A percentile compares a stretch with the other conserved stretches of the same genome.
These are phyloP conservation scores for Notoglanidium macrostoma DNA, from an alignment of 2,797 vertebrate genomes.

Conservation along the genomic window DNA sequence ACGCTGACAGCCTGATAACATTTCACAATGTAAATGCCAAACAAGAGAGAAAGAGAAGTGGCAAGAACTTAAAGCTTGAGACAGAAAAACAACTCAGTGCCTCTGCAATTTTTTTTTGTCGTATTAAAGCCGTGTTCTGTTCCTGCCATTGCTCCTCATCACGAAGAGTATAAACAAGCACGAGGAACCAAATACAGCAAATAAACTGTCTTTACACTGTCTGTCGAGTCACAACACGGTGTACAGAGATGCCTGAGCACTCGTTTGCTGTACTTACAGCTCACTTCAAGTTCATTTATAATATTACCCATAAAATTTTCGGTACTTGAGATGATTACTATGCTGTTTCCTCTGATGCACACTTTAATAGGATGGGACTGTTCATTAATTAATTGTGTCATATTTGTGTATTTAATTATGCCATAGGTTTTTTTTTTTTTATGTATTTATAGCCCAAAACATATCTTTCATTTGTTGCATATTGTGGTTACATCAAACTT, in stretches of 20 bases:
- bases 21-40: constrained; percentile 53
- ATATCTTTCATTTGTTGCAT: not conserved
- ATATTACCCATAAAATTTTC: not conserved
- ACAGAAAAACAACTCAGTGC: not conserved
- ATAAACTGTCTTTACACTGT: constrained; percentile 1
- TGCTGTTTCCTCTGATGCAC: not conserved
- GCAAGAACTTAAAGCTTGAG: constrained; percentile 7
- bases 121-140: constrained; percentile 24
- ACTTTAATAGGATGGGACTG: not conserved
- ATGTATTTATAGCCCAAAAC: not conserved
- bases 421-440: not conserved
- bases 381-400: not conserved
- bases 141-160: constrained; percentile 30
- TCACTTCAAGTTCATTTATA: not conserved
- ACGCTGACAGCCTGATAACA: constrained; percentile 53
- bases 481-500: not conserved
- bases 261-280: not conserved
- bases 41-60: constrained; percentile 15
- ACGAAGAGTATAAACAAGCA: constrained; percentile 27
- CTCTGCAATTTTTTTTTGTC: not conserved
- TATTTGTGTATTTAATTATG: not conserved
- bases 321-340: not conserved
- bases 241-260: not conserved
- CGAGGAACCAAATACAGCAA: not conserved
- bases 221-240: constrained; percentile 27